Base-by-base conservation (phyloP, 2,797 vertebrate genomes). In the Fistularia commersonii region DNA sequence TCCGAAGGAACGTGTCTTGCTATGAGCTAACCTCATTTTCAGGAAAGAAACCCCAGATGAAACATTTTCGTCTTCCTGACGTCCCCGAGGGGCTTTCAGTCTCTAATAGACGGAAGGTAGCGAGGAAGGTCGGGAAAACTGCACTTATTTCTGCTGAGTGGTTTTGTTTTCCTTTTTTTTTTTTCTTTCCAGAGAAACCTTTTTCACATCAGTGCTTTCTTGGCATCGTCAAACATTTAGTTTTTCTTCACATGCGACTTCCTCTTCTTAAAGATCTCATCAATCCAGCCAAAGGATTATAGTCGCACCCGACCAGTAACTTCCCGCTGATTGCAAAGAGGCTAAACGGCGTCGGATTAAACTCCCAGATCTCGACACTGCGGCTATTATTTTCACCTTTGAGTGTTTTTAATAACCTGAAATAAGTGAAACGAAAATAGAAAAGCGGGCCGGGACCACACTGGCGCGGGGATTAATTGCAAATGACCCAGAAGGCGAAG, bases 401-500 rank as follows among this genome's bases (percentile, higher is more conserved):
- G 2, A 49, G 10, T 57, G 6, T 12, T 48, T 48, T 12, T 42
- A n/a, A 42, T 64, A 52, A 41, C 56, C 8, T 50, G 7, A 15
- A 39, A 48, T 54, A 8, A 45, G 6, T n/a, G 40, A 45, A 66
- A 52, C 54, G 33, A 74, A 60, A 59, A 45, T 48, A 54, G 48
- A 32, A 52, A 67, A 72, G 44, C 52, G 58, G 58, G 42, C 66
- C 13, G 8, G 5, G 8, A 6, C 46, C 43, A 52, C 43, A 33
- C 36, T 15, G 32, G 61, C 74, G 64, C 46, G 13, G 57, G 66
- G 57, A 72, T 76, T 72, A 71, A 66, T 66, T 11, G 38, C 54
- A 54, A 31, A 45, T 75, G 79, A 76, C 71, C 77, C 64, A 79
- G 75, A 77, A 75, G 58, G 58, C 41, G 66, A 71, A 65, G 54